Base-by-base conservation (phyloP, 1,140 invertebrate genomes). In the Leguminivora glycinivorella region DNA sequence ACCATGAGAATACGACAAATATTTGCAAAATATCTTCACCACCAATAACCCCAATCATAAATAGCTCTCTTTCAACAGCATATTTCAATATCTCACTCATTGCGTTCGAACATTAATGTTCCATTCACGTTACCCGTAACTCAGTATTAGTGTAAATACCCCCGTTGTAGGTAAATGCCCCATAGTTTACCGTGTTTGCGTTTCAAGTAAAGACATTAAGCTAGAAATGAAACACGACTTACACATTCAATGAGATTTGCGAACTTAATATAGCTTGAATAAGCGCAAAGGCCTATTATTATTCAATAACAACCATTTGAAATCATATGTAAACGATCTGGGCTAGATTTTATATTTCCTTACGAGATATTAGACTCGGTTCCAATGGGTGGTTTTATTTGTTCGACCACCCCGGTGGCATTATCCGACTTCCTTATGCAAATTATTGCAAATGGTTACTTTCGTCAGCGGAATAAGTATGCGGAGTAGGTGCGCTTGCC, bases 351-450 rank as follows among this genome's bases (percentile, higher is more conserved):
- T 63, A 63, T 63, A 63, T 63, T 63, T 63, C 58, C 58, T 63
- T 17, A 5, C 14, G 9, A 63, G 58, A 63, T 63, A 63, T 63
- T 63, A 29, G 25, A 26, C 10, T 24, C 56, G n/a, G 58, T 63
- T 63, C 58, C 26, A 29, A 31, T 29, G 25, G 58, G 58, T 72
- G 25, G 58, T 72, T 73, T 63, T 71, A 74, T 76, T 71, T 79
- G 80, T 76, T 56, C 80, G 75, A 63, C 80, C 80, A 84, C 82
- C 82, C 78, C 74, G 66, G 56, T 71, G 71, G 72, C 70, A 78
- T 83, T 83, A 83, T 86, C 82, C 78, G 56, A 72, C 74, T 88
- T 88, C 83, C 85, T 84, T 69, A 86, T 86, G 85, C 83, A 87
- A 85, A 85, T 87, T 72, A 80, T 83, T 86, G 77, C 80, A 82